Percentiles rank a stretch among this genome's conserved stretches.
phyloP scores from a whole-genome alignment of 2,113 vertebrate genomes.

The Acinonyx jubatus region DNA sequence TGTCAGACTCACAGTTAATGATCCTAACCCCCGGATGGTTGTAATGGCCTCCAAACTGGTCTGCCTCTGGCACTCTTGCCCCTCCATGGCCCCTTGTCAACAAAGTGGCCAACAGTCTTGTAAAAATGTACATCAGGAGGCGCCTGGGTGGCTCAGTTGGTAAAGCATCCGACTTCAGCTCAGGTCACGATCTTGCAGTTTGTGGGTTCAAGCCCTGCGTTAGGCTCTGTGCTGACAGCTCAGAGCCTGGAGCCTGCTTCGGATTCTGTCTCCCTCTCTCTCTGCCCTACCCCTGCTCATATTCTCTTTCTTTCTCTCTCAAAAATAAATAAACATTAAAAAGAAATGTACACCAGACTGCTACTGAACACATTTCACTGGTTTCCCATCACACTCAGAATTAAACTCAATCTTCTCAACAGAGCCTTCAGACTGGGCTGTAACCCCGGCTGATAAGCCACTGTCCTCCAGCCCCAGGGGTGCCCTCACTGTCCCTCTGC shows the following conservation, averaged over 20 bases:
- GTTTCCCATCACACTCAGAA: neutral
- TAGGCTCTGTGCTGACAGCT: too few relatives aligned
- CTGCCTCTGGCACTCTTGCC: neutral
- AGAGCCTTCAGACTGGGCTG: neutral
- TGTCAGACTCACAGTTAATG: neutral
- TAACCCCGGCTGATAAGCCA: neutral
- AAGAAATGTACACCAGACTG: neutral
- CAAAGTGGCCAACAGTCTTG: neutral
- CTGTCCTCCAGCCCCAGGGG: neutral
- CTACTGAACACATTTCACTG: neutral
- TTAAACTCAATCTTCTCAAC: neutral
- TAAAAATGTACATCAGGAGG: neutral
- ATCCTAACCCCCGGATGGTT: neutral
- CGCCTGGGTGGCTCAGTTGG: neutral
- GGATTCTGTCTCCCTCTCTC: neutral
- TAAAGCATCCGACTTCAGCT: neutral
- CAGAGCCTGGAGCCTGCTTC: neutral
- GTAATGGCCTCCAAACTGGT: neutral
- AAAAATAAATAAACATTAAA: neutral
- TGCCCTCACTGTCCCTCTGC: fast-evolving
- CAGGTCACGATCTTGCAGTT: neutral
- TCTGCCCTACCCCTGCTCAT: neutral
- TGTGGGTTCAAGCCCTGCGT: neutral
- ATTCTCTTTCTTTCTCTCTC: neutral
- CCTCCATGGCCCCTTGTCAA: neutral